Evolutionary conservation across 2,888 invertebrate species (phyloP), one percentile per base, ranked within the genome.

Genomic region (Lymantria monacha): DNA sequence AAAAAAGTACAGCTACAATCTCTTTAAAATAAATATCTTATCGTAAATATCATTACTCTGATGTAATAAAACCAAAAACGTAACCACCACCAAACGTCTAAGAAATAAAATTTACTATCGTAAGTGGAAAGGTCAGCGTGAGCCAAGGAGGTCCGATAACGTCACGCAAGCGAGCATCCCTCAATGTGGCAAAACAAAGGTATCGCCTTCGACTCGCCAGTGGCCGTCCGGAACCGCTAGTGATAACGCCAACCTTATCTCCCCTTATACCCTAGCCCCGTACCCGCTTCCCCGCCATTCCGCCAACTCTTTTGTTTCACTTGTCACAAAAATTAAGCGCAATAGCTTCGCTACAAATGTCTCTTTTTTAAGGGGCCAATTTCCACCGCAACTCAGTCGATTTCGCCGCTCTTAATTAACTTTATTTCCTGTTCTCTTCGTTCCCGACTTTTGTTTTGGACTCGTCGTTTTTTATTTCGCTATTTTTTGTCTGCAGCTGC

Each of bases 251-350:
- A 68, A 72, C 85, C 87, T 89, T 90, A 89, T 89, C 90, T 89
- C 77, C 83, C 83, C 83, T 70, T 61, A 49, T 49, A 49, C 57
- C 55, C 44, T 49, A 50, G 53, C 59, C 69, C 66, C 66, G 9
- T n/a, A 7, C 38, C 11, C 62, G 60, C 66, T 65, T 72, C 77
- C 74, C 73, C 70, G 55, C 75, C 79, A 75, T 80, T 80, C 82
- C 65, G 77, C 82, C 85, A 90, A 89, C 89, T 90, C 89, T 90
- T 87, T 90, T 90, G 91, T 91, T 90, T 90, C 88, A 87, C 89
- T 90, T 89, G 90, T 90, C 91, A 87, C 90, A 89, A 89, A 91
- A 91, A 91, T 91, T 91, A 91, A 89, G 86, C 88, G 88, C 88
- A 89, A 88, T 88, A 86, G 85, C 87, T 84, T 74, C 72, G 87